Evolutionary conservation across 2,888 invertebrate genomes (phyloP), one percentile per base, ranked within the genome.

Genomic region (Cabera pusaria): DNA sequence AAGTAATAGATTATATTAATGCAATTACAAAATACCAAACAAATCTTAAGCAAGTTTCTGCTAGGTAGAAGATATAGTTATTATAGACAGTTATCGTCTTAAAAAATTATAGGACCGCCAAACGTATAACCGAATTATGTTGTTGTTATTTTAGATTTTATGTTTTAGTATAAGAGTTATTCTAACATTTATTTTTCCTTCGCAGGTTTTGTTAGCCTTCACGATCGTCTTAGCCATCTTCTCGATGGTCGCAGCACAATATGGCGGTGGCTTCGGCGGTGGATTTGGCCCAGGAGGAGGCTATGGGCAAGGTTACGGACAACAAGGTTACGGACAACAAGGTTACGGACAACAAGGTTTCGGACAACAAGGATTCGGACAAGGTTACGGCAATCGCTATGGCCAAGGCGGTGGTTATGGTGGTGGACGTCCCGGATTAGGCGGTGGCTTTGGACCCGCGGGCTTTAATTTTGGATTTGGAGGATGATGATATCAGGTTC

Each of bases 161-260:
- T n/a, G n/a, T n/a, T n/a, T n/a, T n/a, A n/a, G n/a, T n/a, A n/a
- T n/a, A n/a, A n/a, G n/a, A n/a, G n/a, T n/a, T n/a, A n/a, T n/a
- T n/a, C 5, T 9, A 2, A 14, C 2, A 1, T 12, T 1, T 10
- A 17, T 6, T 1, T 17, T 12, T 12, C 12, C 2, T 19, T 38
- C 26, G 3, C 24, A 40, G 40, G 4, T 40, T 24, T 19, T 33
- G 6, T 25, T 40, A 24, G 40, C 28, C n/a, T 2, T 40, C 14
- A 10, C 40, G 7, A 16, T 24, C 0, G 4, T 25, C n/a, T 3
- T 33, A n/a, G 16, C 20, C 17, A 16, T 34, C 1, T 9, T 40
- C 2, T 40, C 33, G 7, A 0, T 40, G 17, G 27, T 24, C 5
- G 3, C 20, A 4, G 40, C 40, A 0, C 40, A 40, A 12, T 29